Conservation (phyloP, 2,888 invertebrate species). For the Heliconius ismenius region DNA sequence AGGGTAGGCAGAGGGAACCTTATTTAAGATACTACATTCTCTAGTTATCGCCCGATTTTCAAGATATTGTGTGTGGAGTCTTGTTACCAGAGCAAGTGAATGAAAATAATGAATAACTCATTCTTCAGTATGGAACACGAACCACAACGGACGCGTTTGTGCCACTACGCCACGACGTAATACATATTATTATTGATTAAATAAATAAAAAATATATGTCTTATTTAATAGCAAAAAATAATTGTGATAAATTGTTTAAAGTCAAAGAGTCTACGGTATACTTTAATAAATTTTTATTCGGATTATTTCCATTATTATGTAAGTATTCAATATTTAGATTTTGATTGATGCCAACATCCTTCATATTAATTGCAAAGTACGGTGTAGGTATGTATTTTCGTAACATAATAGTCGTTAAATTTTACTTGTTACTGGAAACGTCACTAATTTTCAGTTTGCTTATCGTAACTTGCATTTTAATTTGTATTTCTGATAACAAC, state of each 20-base stretch:
- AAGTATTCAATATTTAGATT: background rate
- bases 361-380: background rate
- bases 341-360: background rate
- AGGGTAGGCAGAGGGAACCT: background rate
- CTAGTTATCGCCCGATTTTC: background rate
- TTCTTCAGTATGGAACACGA: background rate
- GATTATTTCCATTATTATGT: background rate
- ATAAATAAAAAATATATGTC: no score
- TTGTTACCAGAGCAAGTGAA: background rate
- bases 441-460: background rate
- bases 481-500: slow-evolving; percentile 28
- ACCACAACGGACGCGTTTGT: background rate
- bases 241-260: background rate
- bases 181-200: no score
- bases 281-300: background rate
- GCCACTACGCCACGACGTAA: background rate
- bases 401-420: background rate
- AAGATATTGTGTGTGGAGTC: background rate
- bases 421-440: background rate
- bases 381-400: background rate
- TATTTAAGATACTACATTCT: background rate
- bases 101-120: no score
- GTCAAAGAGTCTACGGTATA: background rate
- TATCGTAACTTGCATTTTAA: slow-evolving; percentile 26
- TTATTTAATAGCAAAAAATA: no score